Conservation (phyloP, 2,113 vertebrate species). For the Hemichromis elongatus region DNA sequence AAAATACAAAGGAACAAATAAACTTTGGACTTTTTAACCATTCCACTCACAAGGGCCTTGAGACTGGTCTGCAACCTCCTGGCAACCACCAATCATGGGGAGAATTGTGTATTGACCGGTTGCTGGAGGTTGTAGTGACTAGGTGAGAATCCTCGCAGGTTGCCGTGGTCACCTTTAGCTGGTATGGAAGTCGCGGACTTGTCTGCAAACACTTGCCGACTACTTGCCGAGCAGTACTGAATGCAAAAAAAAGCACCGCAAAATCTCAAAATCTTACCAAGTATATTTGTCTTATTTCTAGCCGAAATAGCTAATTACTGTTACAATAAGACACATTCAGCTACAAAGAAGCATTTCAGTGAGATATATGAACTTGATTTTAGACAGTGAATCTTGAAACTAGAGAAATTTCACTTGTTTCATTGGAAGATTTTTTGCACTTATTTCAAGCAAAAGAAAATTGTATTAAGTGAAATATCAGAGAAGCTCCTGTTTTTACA, state of each 20-base stretch:
- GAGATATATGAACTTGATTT: no score
- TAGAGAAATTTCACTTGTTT: no score
- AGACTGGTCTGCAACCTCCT: not conserved
- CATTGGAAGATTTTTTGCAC: no score
- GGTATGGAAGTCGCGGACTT: not conserved
- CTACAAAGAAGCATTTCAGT: no score
- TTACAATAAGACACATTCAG: no score
- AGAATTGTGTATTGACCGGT: not conserved
- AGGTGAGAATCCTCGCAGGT: not conserved
- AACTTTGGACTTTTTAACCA: not conserved
- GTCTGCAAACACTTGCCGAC: not conserved
- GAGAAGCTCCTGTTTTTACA: not conserved
- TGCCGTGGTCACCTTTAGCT: not conserved
- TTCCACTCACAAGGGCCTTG: not conserved
- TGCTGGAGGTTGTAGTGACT: not conserved
- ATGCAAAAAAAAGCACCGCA: no score
- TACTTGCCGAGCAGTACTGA: not conserved
- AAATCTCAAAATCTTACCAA: no score
- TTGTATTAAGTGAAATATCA: no score
- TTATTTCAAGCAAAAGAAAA: no score
- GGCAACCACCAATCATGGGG: not conserved
- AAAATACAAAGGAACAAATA: not conserved
- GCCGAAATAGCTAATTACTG: no score
- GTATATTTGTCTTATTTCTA: no score
- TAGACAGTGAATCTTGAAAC: no score